Base-by-base conservation (phyloP, 2,113 vertebrate species). In the Limnothrissa miodon region DNA sequence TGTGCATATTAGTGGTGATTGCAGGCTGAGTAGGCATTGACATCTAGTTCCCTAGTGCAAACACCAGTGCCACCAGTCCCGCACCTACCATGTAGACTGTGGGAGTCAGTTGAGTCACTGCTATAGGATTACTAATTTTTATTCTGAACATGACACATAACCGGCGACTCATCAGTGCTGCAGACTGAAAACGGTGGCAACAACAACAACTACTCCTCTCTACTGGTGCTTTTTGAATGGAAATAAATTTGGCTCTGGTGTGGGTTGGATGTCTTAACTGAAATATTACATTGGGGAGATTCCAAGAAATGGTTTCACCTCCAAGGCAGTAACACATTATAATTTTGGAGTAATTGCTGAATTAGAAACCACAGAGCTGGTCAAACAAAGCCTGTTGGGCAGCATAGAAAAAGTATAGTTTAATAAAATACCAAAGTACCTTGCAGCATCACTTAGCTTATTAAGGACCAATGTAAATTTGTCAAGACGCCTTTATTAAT, bases 301-400 rank as follows among this genome's bases (percentile, higher is more conserved):
- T 33, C 66, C 29, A 70, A 70, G 66, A 15, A 29, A 70, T 70
- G 66, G 29, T 70, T 29, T 6, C n/a, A 29, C n/a, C n/a, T 62
- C 66, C 66, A 70, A 70, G 59, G n/a, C 59, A 66, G 59, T 66
- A 15, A 66, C 59, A 70, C 66, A 33, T 36, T 11, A 66, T 29
- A 1, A 62, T 10, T 62, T 62, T 5, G 9, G 59, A 29, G n/a
- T 36, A 13, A 36, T 13, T 19, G 25, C 36, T 70, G 11, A 1
- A 70, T 70, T 33, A 11, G 17, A 70, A 70, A 70, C 66, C 66
- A 70, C 66, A 36, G 0, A 4, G 29, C 25, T 70, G 66, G 66
- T 29, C 29, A 36, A 4, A 3, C 62, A 70, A 42, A 42, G 25
- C n/a, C n/a, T 59, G 9, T 33, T 66, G 59, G 8, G 29, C n/a